Conservation (phyloP, 1,140 invertebrate genomes). For the Bilobella aurantiaca region DNA sequence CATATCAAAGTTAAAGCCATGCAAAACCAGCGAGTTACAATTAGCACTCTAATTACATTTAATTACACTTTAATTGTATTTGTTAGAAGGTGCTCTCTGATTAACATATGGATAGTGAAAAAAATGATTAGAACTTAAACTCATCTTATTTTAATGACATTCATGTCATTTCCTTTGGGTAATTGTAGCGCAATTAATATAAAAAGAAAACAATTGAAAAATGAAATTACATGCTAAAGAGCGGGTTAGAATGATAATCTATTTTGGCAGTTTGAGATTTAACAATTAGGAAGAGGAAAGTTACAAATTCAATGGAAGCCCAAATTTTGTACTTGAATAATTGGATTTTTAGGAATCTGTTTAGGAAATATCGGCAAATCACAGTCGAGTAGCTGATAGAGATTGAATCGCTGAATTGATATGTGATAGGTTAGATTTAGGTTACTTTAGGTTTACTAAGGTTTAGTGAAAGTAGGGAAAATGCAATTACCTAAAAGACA, state of each 20-base stretch:
- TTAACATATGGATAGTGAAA: not conserved
- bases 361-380: not conserved
- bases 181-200: too few species aligned
- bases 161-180: too few species aligned
- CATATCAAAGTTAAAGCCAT: too few species aligned
- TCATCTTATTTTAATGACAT: too few species aligned
- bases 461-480: not conserved
- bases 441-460: not conserved
- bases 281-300: not conserved
- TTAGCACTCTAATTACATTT: too few species aligned
- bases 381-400: not conserved
- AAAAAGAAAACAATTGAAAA: too few species aligned
- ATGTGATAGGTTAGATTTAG: not conserved
- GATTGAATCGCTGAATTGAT: not conserved
- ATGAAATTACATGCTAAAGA: too few species aligned
- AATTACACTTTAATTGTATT: not conserved
- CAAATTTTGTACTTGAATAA: not conserved
- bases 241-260: too few species aligned
- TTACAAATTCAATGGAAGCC: not conserved
- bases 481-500: too few species aligned
- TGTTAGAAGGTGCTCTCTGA: not conserved
- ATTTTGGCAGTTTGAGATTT: too few species aligned
- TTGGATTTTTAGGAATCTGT: not conserved
- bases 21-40: too few species aligned
- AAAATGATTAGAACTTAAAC: constrained; percentile 1